phyloP scores from a whole-genome alignment of 2,113 vertebrate species.

The Glaucomys volans region DNA sequence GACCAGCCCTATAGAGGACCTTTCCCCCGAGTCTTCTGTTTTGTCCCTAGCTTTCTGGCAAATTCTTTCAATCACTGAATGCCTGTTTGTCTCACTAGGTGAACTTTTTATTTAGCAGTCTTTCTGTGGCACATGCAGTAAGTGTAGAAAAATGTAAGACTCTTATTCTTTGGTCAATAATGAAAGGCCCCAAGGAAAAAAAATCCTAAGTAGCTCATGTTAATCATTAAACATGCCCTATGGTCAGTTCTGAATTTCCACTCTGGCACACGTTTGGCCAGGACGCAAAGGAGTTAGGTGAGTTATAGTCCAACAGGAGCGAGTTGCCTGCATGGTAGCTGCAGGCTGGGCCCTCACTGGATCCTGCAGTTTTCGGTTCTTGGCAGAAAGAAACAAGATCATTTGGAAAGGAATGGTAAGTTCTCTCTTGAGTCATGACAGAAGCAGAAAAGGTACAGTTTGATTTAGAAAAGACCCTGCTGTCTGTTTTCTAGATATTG shows the following conservation, averaged over 20 bases:
- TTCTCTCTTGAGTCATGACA: constrained; percentile 44
- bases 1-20: not conserved
- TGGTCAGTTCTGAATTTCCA: constrained; percentile 66
- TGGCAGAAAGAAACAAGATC: constrained; percentile 21
- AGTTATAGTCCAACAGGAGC: constrained; percentile 53
- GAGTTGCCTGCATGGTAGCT: not conserved
- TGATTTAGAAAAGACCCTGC: not conserved
- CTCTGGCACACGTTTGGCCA: not conserved
- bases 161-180: not conserved
- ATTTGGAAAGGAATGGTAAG: constrained; percentile 10
- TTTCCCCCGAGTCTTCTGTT: not conserved
- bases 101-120: constrained; percentile 59
- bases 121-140: constrained; percentile 11
- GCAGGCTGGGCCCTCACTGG: constrained; percentile 3
- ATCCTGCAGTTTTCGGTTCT: rapidly evolving
- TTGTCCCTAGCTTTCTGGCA: not conserved
- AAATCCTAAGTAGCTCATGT: constrained; percentile 71
- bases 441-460: constrained; percentile 69
- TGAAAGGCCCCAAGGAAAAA: constrained; percentile 70
- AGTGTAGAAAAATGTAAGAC: constrained; percentile 52
- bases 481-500: not conserved
- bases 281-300: constrained; percentile 78
- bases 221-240: constrained; percentile 87
- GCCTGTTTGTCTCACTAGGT: constrained; percentile 1
- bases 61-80: constrained; percentile 61